phyloP scores from a whole-genome alignment of 2,797 vertebrate species.

The Neosilurus hyrtlii region DNA sequence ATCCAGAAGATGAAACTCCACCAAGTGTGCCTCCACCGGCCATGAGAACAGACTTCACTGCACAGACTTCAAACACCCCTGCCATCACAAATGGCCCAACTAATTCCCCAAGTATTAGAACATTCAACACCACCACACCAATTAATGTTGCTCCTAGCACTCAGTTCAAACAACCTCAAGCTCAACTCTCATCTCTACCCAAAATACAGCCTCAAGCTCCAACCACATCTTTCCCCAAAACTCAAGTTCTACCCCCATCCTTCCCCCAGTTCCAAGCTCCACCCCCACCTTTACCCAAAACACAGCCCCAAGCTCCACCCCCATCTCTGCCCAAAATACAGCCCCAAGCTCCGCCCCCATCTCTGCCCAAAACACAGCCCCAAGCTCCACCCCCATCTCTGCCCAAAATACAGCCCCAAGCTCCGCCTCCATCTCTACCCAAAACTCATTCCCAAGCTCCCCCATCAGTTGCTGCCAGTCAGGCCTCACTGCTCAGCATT shows the following conservation, averaged over 20 bases:
- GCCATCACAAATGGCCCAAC: background rate
- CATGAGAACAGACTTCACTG: conserved; percentile 44
- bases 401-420: conserved; percentile 59
- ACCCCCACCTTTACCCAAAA: conserved; percentile 48
- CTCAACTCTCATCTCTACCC: background rate
- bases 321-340: conserved; percentile 54
- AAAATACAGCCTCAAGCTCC: conserved; percentile 45
- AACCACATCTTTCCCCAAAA: conserved; percentile 49
- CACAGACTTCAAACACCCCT: conserved; percentile 3
- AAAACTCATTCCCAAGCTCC: conserved; percentile 43
- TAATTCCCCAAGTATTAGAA: conserved; percentile 12
- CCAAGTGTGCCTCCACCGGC: conserved; percentile 59
- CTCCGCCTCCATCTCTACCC: conserved; percentile 47
- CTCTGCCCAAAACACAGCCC: conserved; percentile 45
- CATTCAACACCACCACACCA: background rate
- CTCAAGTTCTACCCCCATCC: conserved; percentile 44
- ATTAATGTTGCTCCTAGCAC: background rate
- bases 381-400: conserved; percentile 43
- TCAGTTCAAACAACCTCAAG: background rate
- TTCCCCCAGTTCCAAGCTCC: background rate
- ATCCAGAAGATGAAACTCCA: conserved; percentile 58
- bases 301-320: conserved; percentile 32
- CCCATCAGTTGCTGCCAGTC: conserved; percentile 58
- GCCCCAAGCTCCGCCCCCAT: conserved; percentile 53
- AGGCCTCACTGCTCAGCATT: conserved; percentile 75